Conservation (phyloP, 2,797 vertebrate species). For the Lepilemur septentrionalis region DNA sequence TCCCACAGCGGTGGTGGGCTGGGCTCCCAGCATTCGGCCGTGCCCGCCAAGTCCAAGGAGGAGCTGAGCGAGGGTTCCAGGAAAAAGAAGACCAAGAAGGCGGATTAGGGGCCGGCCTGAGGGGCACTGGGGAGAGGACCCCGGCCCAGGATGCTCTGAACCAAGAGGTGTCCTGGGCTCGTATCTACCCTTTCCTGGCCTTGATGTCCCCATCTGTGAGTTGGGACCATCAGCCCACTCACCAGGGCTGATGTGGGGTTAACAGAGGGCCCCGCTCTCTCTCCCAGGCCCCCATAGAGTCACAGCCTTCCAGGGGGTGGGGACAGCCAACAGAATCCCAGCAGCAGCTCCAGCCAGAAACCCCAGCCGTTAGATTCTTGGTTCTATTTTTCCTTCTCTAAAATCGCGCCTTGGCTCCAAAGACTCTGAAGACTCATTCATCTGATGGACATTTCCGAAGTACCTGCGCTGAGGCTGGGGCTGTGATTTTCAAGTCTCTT, state of each 20-base stretch:
- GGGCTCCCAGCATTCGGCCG: constrained; percentile 68
- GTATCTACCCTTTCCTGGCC: not conserved
- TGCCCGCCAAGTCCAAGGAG: constrained; percentile 93
- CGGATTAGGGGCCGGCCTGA: constrained; percentile 86
- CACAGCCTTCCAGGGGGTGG: not conserved
- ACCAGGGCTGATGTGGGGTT: not conserved
- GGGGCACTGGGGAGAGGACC: not conserved
- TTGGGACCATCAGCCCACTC: not conserved
- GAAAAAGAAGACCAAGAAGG: constrained; percentile 97
- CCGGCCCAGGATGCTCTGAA: not conserved
- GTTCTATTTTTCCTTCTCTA: not conserved
- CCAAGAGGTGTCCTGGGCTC: not conserved
- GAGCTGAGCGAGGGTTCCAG: constrained; percentile 94
- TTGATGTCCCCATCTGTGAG: not conserved
- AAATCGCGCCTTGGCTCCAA: constrained; percentile 15
- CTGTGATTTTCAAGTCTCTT: not conserved
- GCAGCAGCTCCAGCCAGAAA: not conserved
- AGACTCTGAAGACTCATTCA: not conserved
- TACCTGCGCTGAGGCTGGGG: not conserved
- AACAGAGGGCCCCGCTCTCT: not conserved
- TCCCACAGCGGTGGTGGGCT: constrained; percentile 71
- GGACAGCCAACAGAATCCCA: not conserved
- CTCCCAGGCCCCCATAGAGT: not conserved
- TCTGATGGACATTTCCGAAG: not conserved
- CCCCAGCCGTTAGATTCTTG: not conserved